Base-by-base conservation (phyloP, 2,888 invertebrate species). In the Ellobium chinense region DNA sequence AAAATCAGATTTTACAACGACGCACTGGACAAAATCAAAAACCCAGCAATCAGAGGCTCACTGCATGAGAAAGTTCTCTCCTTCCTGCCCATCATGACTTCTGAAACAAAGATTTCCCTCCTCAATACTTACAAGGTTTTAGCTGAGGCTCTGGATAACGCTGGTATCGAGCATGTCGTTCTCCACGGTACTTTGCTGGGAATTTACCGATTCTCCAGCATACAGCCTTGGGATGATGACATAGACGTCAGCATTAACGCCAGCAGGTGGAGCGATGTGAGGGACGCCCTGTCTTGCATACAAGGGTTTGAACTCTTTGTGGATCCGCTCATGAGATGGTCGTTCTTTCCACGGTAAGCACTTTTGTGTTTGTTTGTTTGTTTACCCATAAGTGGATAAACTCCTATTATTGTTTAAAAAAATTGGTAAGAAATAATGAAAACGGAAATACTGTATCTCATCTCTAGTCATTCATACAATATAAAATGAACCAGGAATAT, bases 151-250 rank as follows among this genome's bases (percentile, higher is more conserved):
- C 29, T 70, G 54, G 54, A 39, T 21, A 1, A 24, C 1, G 54
- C 54, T 18, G 54, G 54, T 2, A 24, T 70, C 54, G n/a, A 18
- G 4, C 54, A 70, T 46, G n/a, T 46, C 4, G 5, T 70, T 9
- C 12, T 54, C 18, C n/a, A 54, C 54, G 70, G 70, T 2, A 24
- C 36, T 9, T 24, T 46, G 27, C 7, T 70, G 29, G 70, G 70
- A 5, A 46, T 46, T 4, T 37, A 46, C 27, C 46, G 70, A 14
- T 46, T 70, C n/a, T 46, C 39, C 29, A 54, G 70, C 14, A 27
- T 70, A 2, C 14, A 21, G n/a, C 70, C 70, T 18, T 70, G 70
- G 70, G 70, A 70, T 46, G 70, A 70, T 37, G 70, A 70, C 54
- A 39, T 70, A 7, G 70, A 70, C 54, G 27, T 70, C 24, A 54